Evolutionary conservation across 2,797 vertebrate genomes (phyloP), one percentile per base, ranked within the genome.

Genomic region (Chelon labrosus): DNA sequence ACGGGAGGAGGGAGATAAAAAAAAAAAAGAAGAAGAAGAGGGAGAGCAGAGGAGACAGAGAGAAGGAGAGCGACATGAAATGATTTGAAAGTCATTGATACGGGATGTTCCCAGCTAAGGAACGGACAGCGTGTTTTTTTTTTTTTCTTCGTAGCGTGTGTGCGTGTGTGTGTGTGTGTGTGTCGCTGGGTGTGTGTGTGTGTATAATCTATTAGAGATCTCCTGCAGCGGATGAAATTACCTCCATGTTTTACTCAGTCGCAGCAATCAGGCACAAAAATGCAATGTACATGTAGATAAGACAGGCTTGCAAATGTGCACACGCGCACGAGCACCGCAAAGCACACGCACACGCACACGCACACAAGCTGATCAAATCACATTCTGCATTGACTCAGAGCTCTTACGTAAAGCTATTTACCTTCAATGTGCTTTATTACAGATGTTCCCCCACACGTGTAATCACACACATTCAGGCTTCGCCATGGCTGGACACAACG

Each of bases 41-140:
- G 16, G 42, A 60, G 71, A 56, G 38, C 57, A 46, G 47, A 37
- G 39, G 58, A 80, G 76, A 84, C 13, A 10, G 70, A 59, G 74
- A 79, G 79, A 82, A 65, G 67, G 85, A 84, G 89, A 87, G 77
- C 88, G 90, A 85, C 84, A 85, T 77, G 79, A 84, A 91, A 96
- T 95, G 95, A 95, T 97, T 96, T 96, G 95, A 95, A 96, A 97
- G 96, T 96, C 96, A 97, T 96, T 98, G 97, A 98, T 98, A 98
- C 86, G 95, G 96, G 96, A 97, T 96, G 96, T 96, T 97, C 97
- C 92, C 95, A 94, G 94, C 95, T 79, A 69, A 75, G 83, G 84
- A 85, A 90, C 50, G 89, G 89, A 91, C 89, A 86, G 82, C 94
- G 91, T 95, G 94, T 91, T 96, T 96, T 95, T 96, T 64, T 63